Conservation (phyloP, 2,113 vertebrate species). For the Petroica traversi region DNA sequence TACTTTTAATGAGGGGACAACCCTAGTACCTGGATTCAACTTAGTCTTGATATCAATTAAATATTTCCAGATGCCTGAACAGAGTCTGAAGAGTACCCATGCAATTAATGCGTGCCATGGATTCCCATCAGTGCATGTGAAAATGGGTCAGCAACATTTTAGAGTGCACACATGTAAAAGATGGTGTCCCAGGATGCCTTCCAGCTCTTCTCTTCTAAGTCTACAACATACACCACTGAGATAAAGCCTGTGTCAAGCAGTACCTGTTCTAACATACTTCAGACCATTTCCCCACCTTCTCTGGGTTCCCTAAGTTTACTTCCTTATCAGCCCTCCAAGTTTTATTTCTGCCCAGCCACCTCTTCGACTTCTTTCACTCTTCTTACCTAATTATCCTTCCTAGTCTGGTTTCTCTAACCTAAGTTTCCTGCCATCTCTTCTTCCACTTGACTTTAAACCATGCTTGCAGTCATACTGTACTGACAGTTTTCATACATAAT, state of each 20-base stretch:
- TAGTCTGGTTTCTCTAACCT: neutral
- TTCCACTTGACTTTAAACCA: neutral
- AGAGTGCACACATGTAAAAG: neutral
- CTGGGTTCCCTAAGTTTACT: neutral
- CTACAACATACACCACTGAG: neutral
- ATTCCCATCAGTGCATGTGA: neutral
- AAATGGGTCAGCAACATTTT: constrained; percentile 38
- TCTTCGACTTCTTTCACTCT: neutral
- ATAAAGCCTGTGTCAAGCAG: neutral
- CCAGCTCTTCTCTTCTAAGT: neutral
- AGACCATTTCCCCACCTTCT: neutral
- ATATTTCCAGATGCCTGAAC: constrained; percentile 42
- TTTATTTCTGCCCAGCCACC: neutral
- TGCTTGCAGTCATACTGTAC: neutral
- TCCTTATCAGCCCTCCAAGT: neutral
- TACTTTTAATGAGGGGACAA: neutral
- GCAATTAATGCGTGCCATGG: neutral
- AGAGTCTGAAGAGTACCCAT: neutral
- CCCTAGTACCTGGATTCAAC: neutral
- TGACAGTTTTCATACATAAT: neutral
- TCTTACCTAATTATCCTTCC: neutral
- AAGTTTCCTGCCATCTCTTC: neutral
- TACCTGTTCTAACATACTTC: neutral
- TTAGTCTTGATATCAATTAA: constrained; percentile 30
- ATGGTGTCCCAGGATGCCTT: neutral